Percentiles rank a stretch among this genome's conserved stretches.
Conservation (phyloP, 2,888 invertebrate species). For the Diabrotica balteata region DNA sequence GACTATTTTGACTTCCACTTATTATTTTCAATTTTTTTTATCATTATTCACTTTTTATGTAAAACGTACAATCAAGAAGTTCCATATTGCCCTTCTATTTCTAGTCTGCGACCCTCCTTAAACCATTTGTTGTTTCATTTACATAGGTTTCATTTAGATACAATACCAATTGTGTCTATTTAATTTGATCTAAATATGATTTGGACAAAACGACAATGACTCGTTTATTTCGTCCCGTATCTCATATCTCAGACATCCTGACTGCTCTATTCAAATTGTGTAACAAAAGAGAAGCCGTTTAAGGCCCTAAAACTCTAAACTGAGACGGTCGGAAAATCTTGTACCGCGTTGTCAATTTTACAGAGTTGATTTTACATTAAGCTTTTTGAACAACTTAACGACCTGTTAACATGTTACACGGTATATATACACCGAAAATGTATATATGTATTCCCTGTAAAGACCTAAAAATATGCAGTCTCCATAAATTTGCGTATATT, state of each 20-base stretch:
- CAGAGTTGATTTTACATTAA: background rate
- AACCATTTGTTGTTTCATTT: background rate
- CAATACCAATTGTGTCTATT: background rate
- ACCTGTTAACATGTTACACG: too few species aligned
- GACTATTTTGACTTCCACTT: too few species aligned
- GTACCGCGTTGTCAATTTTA: background rate
- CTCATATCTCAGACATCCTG: slow-evolving; percentile 12
- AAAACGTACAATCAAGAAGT: too few species aligned
- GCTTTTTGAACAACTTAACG: too few species aligned
- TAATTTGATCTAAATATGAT: background rate
- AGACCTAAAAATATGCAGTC: too few species aligned
- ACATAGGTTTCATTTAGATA: background rate
- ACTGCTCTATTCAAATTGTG: background rate
- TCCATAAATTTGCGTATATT: too few species aligned
- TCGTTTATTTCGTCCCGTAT: background rate
- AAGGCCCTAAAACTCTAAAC: background rate
- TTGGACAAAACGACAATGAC: background rate
- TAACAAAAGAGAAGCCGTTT: background rate
- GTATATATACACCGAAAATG: too few species aligned
- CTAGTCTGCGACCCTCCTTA: too few species aligned
- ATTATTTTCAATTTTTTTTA: too few species aligned
- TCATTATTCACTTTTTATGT: too few species aligned
- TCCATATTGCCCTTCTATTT: too few species aligned
- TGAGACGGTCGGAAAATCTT: background rate
- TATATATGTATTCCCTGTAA: too few species aligned